A percentile compares a stretch with the other conserved stretches of the same genome.
phyloP scores from a whole-genome alignment of 2,797 vertebrate species.

The Myotis myotis region DNA sequence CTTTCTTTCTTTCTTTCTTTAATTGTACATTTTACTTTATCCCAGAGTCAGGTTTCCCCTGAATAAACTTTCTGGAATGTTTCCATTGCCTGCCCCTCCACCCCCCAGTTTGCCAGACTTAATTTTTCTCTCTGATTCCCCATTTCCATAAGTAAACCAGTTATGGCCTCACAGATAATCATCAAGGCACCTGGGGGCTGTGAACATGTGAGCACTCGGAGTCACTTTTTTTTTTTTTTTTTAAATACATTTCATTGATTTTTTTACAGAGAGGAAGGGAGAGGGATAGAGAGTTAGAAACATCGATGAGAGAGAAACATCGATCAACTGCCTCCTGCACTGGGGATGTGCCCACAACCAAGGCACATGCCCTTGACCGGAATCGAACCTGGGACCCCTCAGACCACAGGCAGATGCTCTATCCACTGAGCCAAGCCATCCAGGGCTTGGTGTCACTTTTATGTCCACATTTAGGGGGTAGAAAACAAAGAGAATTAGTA shows the following conservation, averaged over 20 bases:
- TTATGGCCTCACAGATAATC: not conserved
- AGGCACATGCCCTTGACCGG: no score
- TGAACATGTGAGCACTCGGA: not conserved
- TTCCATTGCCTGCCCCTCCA: not conserved
- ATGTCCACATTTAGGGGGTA: not conserved
- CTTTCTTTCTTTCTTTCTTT: no score
- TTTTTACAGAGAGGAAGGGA: no score
- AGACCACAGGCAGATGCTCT: no score
- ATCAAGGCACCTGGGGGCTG: not conserved
- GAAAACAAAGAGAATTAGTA: not conserved
- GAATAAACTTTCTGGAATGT: not conserved
- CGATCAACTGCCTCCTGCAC: no score
- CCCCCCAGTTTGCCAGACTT: not conserved
- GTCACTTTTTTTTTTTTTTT: no score
- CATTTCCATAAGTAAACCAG: not conserved
- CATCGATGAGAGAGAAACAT: no score
- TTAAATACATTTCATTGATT: no score
- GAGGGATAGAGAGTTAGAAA: no score
- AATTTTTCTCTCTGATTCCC: not conserved
- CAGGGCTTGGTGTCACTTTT: not conserved
- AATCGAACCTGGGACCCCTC: no score
- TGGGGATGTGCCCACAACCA: no score
- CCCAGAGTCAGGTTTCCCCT: not conserved
- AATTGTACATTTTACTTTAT: not conserved
- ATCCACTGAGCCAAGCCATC: no score